phyloP scores from a whole-genome alignment of 2,888 invertebrate genomes.

The Aethes cnicana region DNA sequence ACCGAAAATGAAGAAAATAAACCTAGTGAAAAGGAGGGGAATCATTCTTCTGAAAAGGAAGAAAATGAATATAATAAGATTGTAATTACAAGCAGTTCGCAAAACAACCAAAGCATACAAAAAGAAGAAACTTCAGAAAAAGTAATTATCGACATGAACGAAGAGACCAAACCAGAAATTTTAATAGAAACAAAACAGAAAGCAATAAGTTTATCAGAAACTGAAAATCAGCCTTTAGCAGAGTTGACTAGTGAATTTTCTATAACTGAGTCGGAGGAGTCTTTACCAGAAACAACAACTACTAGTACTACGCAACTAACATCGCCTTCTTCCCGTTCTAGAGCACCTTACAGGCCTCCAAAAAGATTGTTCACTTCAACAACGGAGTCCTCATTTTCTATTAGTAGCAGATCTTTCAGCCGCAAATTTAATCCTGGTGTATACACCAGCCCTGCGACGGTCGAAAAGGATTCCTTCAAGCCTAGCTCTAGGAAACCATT shows the following conservation, averaged over 20 bases:
- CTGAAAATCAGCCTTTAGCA: constrained; percentile 23
- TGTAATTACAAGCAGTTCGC: constrained; percentile 21
- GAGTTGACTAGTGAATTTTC: constrained; percentile 36
- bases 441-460: constrained; percentile 71
- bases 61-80: constrained; percentile 12
- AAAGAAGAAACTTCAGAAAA: constrained; percentile 14
- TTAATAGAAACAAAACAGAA: constrained; percentile 49
- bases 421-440: constrained; percentile 74
- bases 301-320: constrained; percentile 51
- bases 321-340: constrained; percentile 52
- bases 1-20: constrained; percentile 14
- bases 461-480: constrained; percentile 57
- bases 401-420: constrained; percentile 70
- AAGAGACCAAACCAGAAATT: constrained; percentile 45
- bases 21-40: no score
- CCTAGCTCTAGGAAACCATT: constrained; percentile 61
- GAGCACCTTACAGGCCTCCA: constrained; percentile 68
- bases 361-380: constrained; percentile 68
- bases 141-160: constrained; percentile 9
- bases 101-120: background rate
- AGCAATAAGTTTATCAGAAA: constrained; percentile 51
- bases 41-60: constrained; percentile 5
- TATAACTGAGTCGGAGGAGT: constrained; percentile 39
- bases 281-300: constrained; percentile 54
- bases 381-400: constrained; percentile 62